Evolutionary conservation across 2,113 vertebrate genomes (phyloP), one percentile per base, ranked within the genome.

Genomic region (Dasyornis broadbenti): DNA sequence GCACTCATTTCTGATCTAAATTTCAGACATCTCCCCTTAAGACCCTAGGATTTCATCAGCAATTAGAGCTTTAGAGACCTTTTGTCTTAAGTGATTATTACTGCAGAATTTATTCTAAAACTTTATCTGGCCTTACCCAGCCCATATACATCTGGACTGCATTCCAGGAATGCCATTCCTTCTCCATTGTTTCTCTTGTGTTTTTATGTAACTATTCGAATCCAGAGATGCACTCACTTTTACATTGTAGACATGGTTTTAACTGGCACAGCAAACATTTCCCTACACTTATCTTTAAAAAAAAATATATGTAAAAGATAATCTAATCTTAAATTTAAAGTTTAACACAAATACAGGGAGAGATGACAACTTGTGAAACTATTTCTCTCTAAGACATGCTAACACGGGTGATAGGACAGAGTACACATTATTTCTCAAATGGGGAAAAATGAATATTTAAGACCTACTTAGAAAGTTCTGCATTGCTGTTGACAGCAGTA

Each of bases 281-380:
- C 82, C 57, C 66, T 70, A 45, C 86, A 71, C 90, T 97, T 96
- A 96, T 91, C 94, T 96, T 75, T 11, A 13, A 85, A 93, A 88
- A 84, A 69, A 90, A 76, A 71, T 89, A 82, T 85, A 97, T 92
- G 89, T 93, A 89, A 93, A 72, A 96, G 95, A 96, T 96, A 97
- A 95, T 69, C 93, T 97, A 93, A 97, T 97, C 93, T 97, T 93
- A 93, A 96, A 96, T 96, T 94, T 92, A 94, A 94, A 97, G 90
- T 92, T 96, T 91, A 95, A 93, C 86, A 89, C 90, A 94, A 94
- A 91, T 85, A 94, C 60, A 28, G 81, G 80, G 73, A 97, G 80
- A 93, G 78, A 95, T 96, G 96, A 96, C 94, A 97, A 91, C 91
- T 93, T 95, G 92, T 92, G 93, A 94, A 95, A 95, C 90, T 94